Evolutionary conservation across 2,797 vertebrate genomes (phyloP).

Genomic region (Premnoplex brunnescens): DNA sequence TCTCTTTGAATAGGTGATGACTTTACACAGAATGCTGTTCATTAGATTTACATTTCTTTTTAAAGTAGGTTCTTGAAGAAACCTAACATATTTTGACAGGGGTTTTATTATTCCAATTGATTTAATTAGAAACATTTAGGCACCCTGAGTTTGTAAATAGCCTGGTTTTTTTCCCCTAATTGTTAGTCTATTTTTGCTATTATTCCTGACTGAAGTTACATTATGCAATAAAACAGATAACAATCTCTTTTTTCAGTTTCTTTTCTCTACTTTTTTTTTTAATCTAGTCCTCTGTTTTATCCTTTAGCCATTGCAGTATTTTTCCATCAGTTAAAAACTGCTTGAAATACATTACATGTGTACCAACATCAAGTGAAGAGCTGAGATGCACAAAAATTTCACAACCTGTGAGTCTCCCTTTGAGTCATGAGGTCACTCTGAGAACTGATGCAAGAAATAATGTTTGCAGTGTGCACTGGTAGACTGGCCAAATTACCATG

Average conservation of each 20-base stretch:
- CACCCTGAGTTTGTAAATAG: not conserved
- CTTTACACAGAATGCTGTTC: not conserved
- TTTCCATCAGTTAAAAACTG: not conserved
- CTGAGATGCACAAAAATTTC: not conserved
- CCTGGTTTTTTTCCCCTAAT: fast-evolving
- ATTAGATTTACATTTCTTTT: not conserved
- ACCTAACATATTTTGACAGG: not conserved
- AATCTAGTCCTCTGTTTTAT: not conserved
- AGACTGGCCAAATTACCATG: not conserved
- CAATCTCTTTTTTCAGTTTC: not conserved
- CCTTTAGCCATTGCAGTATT: not conserved
- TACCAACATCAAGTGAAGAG: not conserved
- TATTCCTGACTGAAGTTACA: not conserved
- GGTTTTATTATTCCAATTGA: not conserved
- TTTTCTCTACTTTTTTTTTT: not conserved
- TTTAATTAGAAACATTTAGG: not conserved
- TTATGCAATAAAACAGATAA: not conserved
- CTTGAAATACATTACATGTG: not conserved
- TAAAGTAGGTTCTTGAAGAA: not conserved
- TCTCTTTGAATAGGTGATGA: not conserved
- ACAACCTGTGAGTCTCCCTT: not conserved
- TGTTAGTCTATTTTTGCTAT: not conserved
- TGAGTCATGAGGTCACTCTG: not conserved
- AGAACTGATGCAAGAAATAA: not conserved
- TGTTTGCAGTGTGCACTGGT: not conserved